A percentile compares a stretch with the other conserved stretches of the same genome.
phyloP scores from a whole-genome alignment of 2,113 vertebrate species.

The Muntiacus reevesi region DNA sequence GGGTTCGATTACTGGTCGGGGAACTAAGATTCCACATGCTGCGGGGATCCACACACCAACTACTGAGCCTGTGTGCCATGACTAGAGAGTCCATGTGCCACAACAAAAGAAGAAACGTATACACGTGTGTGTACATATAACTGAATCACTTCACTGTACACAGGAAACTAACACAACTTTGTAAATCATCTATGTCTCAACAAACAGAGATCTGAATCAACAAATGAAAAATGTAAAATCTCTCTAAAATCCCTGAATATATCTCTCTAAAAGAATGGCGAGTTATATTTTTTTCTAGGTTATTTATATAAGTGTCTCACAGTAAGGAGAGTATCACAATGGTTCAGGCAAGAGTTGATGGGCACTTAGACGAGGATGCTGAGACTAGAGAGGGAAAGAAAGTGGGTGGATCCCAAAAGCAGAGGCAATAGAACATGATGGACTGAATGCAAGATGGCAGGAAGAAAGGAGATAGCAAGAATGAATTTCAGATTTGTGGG shows the following conservation, averaged over 20 bases:
- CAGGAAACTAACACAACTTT: background rate
- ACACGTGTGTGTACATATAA: background rate
- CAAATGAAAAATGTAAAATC: background rate
- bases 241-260: background rate
- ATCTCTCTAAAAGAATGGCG: background rate
- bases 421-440: background rate
- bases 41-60: rapidly evolving
- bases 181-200: background rate
- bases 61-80: background rate
- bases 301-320: background rate
- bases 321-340: background rate
- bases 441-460: background rate
- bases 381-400: background rate
- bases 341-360: background rate
- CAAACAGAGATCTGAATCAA: background rate
- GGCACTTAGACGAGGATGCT: background rate
- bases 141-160: background rate
- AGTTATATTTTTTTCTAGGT: background rate
- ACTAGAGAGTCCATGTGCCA: background rate
- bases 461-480: background rate
- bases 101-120: background rate
- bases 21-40: background rate
- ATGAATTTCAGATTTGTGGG: background rate
- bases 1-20: background rate
- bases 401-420: background rate